Evolutionary conservation across 2,888 invertebrate genomes (phyloP).

Genomic region (Drosophila diplacantha): DNA sequence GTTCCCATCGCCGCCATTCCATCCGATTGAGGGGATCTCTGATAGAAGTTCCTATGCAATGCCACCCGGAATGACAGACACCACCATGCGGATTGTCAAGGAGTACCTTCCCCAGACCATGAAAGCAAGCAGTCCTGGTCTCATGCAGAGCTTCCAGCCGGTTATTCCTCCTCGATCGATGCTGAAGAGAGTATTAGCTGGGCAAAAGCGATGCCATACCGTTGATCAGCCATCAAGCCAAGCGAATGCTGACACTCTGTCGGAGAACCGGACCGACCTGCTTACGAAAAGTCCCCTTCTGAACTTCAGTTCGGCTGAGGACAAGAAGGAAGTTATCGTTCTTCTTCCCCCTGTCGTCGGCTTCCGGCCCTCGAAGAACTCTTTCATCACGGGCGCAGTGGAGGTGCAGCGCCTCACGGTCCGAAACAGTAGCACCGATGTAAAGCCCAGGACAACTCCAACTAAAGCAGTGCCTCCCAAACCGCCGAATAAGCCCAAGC

Average conservation of each 20-base stretch:
- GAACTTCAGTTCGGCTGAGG: constrained; percentile 2
- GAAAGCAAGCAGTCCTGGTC: too few relatives aligned
- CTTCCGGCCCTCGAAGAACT: constrained; percentile 51
- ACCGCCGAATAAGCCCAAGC: constrained; percentile 30
- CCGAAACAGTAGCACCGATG: not conserved
- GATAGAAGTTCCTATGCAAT: constrained; percentile 22
- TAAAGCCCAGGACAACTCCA: not conserved
- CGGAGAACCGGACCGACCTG: constrained; percentile 9
- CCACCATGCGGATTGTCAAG: constrained; percentile 30
- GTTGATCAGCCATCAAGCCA: not conserved
- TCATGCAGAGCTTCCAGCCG: not conserved
- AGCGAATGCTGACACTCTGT: not conserved
- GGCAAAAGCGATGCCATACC: not conserved
- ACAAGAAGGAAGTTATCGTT: constrained; percentile 38
- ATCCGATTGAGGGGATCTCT: constrained; percentile 4
- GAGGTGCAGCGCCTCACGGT: constrained; percentile 12
- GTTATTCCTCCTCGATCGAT: not conserved
- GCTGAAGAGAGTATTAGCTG: not conserved
- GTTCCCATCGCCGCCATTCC: not conserved
- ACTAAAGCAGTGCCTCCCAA: constrained; percentile 7
- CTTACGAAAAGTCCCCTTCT: constrained; percentile 32
- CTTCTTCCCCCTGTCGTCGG: constrained; percentile 44
- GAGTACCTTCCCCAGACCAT: constrained; percentile 16
- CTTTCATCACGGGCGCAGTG: constrained; percentile 19
- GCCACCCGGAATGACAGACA: constrained; percentile 28